Base-by-base conservation (phyloP, 2,797 vertebrate species). In the Lagodon rhomboides region DNA sequence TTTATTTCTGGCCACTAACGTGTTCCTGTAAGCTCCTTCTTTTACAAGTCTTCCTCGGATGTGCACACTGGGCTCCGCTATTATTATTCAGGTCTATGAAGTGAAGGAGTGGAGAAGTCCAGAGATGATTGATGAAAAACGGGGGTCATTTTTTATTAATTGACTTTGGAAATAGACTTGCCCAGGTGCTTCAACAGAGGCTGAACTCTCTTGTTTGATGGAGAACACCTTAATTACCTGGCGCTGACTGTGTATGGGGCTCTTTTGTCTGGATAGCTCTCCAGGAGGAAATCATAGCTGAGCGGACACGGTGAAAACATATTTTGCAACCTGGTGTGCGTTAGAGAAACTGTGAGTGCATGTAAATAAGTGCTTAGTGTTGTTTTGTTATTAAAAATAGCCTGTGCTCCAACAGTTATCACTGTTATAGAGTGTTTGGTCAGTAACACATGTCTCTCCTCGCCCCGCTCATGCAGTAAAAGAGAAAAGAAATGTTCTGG, bases 261-360 rank as follows among this genome's bases (percentile, higher is more conserved):
- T 73, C 47, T 58, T 63, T 72, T 49, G 64, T 80, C 68, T 81
- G 38, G 22, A 47, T 61, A 18, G 77, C 23, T 61, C 64, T 82
- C 18, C 64, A 77, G n/a, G 13, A 54, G 65, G 65, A 80, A 79
- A 77, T 66, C 68, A 69, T 27, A 30, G 54, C 74, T 63, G 71
- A 80, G 64, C 50, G 8, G 18, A 83, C 75, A 77, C 34, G 74
- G 49, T 69, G 30, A 76, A 73, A 82, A 79, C 53, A 68, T 41
- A 27, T 72, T 69, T 73, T 74, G 30, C 38, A 38, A 11, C 38
- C 38, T 44, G 13, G 56, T 5, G 16, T 83, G 69, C 72, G 54
- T 58, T 27, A 20, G 43, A 66, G n/a, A 68, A 56, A 49, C 38
- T n/a, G 30, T 38, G 0, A 22, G 60, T 59, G 23, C 23, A 41